phyloP scores from a whole-genome alignment of 2,113 vertebrate species.

The Montifringilla adamsi region DNA sequence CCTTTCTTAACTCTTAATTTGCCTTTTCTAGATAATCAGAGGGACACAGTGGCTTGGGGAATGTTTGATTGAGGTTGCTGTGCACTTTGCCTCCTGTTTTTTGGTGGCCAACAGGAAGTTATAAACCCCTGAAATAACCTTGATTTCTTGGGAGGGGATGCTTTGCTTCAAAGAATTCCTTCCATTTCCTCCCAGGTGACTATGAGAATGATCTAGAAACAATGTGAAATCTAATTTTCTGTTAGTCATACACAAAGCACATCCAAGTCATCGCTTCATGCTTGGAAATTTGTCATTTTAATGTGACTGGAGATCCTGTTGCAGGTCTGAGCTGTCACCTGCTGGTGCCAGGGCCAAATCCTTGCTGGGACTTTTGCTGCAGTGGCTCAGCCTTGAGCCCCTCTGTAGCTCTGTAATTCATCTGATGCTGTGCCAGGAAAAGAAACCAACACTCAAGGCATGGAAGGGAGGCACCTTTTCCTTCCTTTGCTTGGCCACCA shows the following conservation, averaged over 20 bases:
- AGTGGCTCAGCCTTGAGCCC: neutral
- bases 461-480: neutral
- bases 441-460: neutral
- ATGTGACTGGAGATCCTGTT: neutral
- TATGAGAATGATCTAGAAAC: neutral
- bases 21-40: neutral
- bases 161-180: neutral
- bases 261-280: fast-evolving
- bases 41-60: neutral
- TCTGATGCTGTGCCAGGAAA: neutral
- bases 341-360: neutral
- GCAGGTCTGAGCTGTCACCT: neutral
- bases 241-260: neutral
- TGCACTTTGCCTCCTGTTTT: neutral
- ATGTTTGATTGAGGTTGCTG: neutral
- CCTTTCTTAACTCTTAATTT: neutral
- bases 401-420: neutral
- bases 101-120: neutral
- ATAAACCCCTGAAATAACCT: neutral
- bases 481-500: neutral
- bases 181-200: neutral
- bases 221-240: neutral
- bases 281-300: neutral
- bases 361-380: neutral
- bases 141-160: neutral